phyloP scores from a whole-genome alignment of 2,113 vertebrate species.

The Channa argus region DNA sequence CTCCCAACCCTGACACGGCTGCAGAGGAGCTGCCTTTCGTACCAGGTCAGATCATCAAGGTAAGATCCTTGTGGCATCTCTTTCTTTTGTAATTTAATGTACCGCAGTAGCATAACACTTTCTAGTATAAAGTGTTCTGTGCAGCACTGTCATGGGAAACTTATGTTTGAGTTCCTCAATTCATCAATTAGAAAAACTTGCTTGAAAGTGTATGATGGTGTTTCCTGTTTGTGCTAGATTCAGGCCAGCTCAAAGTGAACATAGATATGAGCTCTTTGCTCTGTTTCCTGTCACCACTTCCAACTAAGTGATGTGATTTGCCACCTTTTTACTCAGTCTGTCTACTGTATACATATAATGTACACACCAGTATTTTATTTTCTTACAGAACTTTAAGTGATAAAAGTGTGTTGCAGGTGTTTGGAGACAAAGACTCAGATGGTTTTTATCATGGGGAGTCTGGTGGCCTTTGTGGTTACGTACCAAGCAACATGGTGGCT shows the following conservation, averaged over 20 bases:
- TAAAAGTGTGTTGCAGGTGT: constrained; percentile 80
- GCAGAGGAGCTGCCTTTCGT: constrained; percentile 95
- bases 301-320: constrained; percentile 29
- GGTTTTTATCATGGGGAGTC: constrained; percentile 93
- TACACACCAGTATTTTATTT: background rate
- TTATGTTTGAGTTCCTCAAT: constrained; percentile 31
- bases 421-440: constrained; percentile 93
- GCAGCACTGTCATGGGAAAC: too few relatives aligned
- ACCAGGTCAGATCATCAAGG: constrained; percentile 96
- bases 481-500: constrained; percentile 97
- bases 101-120: background rate
- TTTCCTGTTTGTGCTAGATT: constrained; percentile 63
- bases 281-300: constrained; percentile 61
- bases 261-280: constrained; percentile 31
- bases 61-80: constrained; percentile 52
- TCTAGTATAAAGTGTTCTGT: background rate
- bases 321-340: constrained; percentile 10
- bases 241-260: constrained; percentile 11
- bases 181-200: constrained; percentile 26
- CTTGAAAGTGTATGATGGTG: constrained; percentile 20
- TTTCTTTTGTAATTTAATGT: background rate
- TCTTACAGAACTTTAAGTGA: background rate
- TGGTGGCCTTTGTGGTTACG: constrained; percentile 88
- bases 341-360: background rate
- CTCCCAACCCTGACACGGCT: constrained; percentile 91